Base-by-base conservation (phyloP, 2,113 vertebrate species). In the Malurus melanocephalus region DNA sequence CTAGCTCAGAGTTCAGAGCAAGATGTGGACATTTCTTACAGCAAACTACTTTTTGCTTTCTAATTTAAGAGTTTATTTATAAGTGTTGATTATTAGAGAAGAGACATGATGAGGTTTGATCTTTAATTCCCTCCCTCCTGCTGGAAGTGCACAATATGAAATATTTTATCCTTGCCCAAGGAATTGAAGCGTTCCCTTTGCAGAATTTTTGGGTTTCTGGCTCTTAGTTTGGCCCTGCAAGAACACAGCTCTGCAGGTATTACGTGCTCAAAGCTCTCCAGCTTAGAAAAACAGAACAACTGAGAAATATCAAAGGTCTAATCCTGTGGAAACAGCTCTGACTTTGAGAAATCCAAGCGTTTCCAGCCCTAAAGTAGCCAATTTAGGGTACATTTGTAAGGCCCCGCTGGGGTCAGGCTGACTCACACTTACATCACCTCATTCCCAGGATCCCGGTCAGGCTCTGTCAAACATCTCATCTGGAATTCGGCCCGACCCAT, bases 1-100 rank as follows among this genome's bases (percentile, higher is more conserved):
- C n/a, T 4, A 76, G 17, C 43, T 42, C 61, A 45, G 61, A 57
- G 40, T 23, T 85, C 64, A 60, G 51, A 73, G 28, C 8, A 2
- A 68, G 22, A 69, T 3, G 3, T 0, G 0, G 22, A 61, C 0
- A 0, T 43, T 89, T 78, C 71, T 51, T 30, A 53, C 13, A n/a
- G 42, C 75, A 84, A 87, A 28, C 22, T 30, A 11, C 35, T 35
- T 75, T 73, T 26, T 59, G 22, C 14, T 38, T 13, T 32, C 16
- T 28, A 48, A 0, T 80, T 80, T 33, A 59, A 53, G 64, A 73
- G 67, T 42, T 92, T 20, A 46, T 66, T 89, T 75, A 59, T 30
- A n/a, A 43, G 4, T 30, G 49, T 1, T 46, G 49, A 48, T 30
- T 68, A 46, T 17, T 38, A 68, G 60, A 38, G 1, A 74, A 66